Evolutionary conservation across 2,888 invertebrate species (phyloP).

Genomic region (Lasioglossum lativentre): DNA sequence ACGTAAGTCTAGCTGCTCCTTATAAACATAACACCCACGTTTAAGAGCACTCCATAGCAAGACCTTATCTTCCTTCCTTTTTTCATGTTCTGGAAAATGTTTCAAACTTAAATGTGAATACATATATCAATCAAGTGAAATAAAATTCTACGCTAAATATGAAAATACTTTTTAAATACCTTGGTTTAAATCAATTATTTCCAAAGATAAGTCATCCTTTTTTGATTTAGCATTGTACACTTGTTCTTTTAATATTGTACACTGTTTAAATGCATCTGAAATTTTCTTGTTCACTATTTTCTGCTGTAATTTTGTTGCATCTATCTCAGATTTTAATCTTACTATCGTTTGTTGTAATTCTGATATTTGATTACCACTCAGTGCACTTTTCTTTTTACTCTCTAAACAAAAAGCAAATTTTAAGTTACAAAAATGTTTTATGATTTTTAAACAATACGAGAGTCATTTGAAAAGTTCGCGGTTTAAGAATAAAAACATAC

Average conservation of each 20-base stretch:
- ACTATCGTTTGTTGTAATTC: slow-evolving; percentile 62
- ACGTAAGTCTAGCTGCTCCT: slow-evolving; percentile 75
- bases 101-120: no score
- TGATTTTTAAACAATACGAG: not conserved
- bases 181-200: slow-evolving; percentile 76
- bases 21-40: slow-evolving; percentile 74
- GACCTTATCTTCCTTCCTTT: slow-evolving; percentile 65
- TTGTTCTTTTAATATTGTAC: slow-evolving; percentile 64
- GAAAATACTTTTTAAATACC: slow-evolving; percentile 60
- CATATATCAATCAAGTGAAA: not conserved
- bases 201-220: slow-evolving; percentile 70
- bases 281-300: slow-evolving; percentile 76
- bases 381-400: slow-evolving; percentile 46
- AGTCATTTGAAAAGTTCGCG: no score
- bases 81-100: slow-evolving; percentile 57
- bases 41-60: slow-evolving; percentile 76
- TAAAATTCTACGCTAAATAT: not conserved
- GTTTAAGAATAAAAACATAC: no score
- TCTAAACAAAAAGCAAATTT: slow-evolving; percentile 54
- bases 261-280: slow-evolving; percentile 51
- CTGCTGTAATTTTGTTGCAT: slow-evolving; percentile 65
- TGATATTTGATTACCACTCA: slow-evolving; percentile 40
- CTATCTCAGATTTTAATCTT: slow-evolving; percentile 56
- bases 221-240: slow-evolving; percentile 62
- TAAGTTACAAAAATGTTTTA: not conserved